Percentiles rank a stretch among this genome's conserved stretches.
These are phyloP conservation scores for Oryzaephilus surinamensis DNA, from an alignment of 1,140 invertebrate species.

Conservation along the genomic window DNA sequence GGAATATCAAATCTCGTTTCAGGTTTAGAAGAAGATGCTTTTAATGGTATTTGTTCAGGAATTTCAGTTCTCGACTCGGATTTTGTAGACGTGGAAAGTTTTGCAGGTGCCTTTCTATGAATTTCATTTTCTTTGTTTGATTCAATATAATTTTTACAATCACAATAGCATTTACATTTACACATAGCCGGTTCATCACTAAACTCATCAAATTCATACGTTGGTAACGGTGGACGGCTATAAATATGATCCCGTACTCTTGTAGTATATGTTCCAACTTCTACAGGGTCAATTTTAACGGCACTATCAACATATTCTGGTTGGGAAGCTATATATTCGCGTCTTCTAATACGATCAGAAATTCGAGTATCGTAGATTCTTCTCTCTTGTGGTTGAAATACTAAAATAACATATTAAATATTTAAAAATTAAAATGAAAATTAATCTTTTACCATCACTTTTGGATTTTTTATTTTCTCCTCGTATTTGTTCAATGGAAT, in stretches of 20 bases:
- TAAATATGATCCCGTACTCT: too few relatives aligned
- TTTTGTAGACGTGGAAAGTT: conserved; percentile 1
- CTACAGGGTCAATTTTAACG: too few relatives aligned
- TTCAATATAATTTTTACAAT: too few relatives aligned
- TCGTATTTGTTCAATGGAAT: too few relatives aligned
- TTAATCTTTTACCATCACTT: neutral
- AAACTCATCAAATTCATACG: too few relatives aligned
- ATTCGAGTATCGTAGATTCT: conserved; percentile 14
- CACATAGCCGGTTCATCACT: too few relatives aligned
- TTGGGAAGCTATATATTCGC: neutral
- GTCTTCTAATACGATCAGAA: conserved; percentile 12
- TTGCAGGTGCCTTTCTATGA: neutral
- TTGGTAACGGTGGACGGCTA: too few relatives aligned
- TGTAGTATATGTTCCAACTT: too few relatives aligned
- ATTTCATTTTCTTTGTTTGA: neutral
- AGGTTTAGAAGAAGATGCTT: conserved; percentile 1
- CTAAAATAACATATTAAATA: conserved; percentile 6
- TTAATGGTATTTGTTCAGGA: conserved; percentile 2
- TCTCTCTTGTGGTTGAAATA: neutral
- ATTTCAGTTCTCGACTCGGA: conserved; percentile 12
- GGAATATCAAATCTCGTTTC: conserved; percentile 14
- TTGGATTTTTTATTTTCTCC: too few relatives aligned
- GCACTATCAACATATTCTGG: conserved; percentile 3
- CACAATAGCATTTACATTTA: too few relatives aligned
- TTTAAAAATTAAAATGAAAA: neutral